Conservation (phyloP, 2,888 invertebrate genomes). For the Neelides folsomi region DNA sequence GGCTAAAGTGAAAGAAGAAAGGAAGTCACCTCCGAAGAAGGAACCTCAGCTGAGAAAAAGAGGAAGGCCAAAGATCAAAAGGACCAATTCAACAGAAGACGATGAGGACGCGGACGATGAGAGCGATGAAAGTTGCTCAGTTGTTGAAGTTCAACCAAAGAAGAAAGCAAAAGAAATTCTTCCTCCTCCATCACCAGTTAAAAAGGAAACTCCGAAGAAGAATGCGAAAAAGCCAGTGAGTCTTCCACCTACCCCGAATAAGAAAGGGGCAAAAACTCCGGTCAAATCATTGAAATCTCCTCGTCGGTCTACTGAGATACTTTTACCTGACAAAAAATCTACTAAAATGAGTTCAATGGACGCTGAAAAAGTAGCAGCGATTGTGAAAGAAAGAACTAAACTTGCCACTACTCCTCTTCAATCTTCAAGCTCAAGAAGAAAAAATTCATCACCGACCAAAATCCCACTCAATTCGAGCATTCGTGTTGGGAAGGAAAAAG, state of each 20-base stretch:
- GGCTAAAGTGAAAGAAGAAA: constrained; percentile 5
- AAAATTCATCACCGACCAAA: constrained; percentile 18
- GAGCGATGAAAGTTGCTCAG: constrained; percentile 2
- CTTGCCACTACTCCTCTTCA: constrained; percentile 12
- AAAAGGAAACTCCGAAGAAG: constrained; percentile 7
- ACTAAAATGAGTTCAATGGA: constrained; percentile 19
- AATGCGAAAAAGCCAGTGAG: no score
- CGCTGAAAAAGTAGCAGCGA: constrained; percentile 28
- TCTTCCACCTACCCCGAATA: neutral
- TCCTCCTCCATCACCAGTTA: neutral
- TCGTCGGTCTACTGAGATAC: constrained; percentile 21
- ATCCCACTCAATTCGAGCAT: constrained; percentile 5
- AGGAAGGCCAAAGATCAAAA: neutral
- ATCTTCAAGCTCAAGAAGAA: constrained; percentile 8
- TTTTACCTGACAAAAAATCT: constrained; percentile 21
- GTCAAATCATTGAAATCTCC: constrained; percentile 14
- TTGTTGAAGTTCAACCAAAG: neutral
- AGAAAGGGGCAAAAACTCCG: constrained; percentile 5
- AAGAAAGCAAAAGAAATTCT: neutral
- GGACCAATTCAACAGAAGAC: neutral
- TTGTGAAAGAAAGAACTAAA: constrained; percentile 29
- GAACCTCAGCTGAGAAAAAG: neutral
- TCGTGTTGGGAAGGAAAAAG: neutral
- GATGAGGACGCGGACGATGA: neutral
- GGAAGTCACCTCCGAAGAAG: neutral